phyloP scores from a whole-genome alignment of 2,113 vertebrate genomes.

The Carlito syrichta region DNA sequence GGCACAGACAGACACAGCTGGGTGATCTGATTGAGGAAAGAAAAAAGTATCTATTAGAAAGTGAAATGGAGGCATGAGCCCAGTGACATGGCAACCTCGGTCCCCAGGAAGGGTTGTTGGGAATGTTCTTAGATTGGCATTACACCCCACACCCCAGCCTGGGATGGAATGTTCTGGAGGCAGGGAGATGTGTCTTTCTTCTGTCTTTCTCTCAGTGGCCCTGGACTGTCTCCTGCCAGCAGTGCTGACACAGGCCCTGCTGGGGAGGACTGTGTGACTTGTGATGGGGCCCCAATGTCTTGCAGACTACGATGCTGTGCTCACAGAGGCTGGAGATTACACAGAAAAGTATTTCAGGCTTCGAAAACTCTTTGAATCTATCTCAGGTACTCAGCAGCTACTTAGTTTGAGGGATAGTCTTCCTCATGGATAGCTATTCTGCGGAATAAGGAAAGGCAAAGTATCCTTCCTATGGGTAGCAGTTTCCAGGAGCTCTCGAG shows the following conservation, averaged over 20 bases:
- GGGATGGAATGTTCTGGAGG: background rate
- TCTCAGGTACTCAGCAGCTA: constrained; percentile 80
- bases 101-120: too few relatives aligned
- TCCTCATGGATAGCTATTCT: background rate
- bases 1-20: fast-evolving
- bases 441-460: background rate
- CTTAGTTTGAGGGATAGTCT: background rate
- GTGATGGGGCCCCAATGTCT: constrained; percentile 41
- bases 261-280: background rate
- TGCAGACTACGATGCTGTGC: constrained; percentile 92
- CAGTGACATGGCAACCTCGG: background rate
- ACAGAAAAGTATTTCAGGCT: constrained; percentile 92
- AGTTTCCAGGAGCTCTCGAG: background rate
- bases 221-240: background rate
- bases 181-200: background rate
- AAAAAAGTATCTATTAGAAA: background rate
- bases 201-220: background rate
- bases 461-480: background rate
- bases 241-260: background rate
- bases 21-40: background rate
- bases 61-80: background rate
- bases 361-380: constrained; percentile 84
- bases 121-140: background rate
- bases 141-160: background rate
- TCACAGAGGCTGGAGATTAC: constrained; percentile 94